phyloP scores from a whole-genome alignment of 1,140 invertebrate species.

The Cepaea nemoralis region DNA sequence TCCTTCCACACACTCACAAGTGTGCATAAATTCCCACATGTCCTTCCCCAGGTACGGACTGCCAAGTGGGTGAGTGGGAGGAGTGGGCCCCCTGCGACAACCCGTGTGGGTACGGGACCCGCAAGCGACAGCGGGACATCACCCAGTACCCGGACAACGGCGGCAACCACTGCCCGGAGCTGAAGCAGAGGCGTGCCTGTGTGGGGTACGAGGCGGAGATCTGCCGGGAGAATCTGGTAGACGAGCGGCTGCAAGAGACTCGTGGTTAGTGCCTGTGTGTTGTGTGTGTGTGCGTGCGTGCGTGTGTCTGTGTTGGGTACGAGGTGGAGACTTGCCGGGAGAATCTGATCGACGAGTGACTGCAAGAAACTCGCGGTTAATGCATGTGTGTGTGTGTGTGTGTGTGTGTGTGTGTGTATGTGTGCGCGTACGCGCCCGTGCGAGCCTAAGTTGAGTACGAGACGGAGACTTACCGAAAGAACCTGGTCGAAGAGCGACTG shows the following conservation, averaged over 20 bases:
- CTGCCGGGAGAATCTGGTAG: conserved; percentile 44
- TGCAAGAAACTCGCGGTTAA: conserved; percentile 43
- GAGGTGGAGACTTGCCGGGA: conserved; percentile 41
- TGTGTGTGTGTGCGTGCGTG: background rate
- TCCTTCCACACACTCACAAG: too few species aligned
- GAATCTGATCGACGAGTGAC: conserved; percentile 43
- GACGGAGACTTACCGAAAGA: too few species aligned
- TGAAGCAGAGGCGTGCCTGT: conserved; percentile 54
- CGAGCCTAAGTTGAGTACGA: too few species aligned
- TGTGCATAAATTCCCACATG: too few species aligned
- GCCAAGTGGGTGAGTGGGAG: conserved; percentile 51
- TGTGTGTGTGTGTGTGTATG: background rate
- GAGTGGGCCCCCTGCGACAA: conserved; percentile 54
- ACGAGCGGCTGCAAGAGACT: conserved; percentile 44
- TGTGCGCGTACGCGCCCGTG: too few species aligned
- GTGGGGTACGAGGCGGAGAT: conserved; percentile 43
- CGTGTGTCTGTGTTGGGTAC: background rate
- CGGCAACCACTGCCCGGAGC: conserved; percentile 54
- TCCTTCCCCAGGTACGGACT: conserved; percentile 52
- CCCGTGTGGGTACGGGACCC: conserved; percentile 56
- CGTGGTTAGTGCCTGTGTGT: conserved; percentile 39
- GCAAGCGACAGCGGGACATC: conserved; percentile 52
- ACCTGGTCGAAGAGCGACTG: too few species aligned
- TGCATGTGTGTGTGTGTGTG: conserved; percentile 17
- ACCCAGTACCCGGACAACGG: conserved; percentile 52